Evolutionary conservation across 1,140 invertebrate genomes (phyloP).

Genomic region (Propsilocerus akamusi): DNA sequence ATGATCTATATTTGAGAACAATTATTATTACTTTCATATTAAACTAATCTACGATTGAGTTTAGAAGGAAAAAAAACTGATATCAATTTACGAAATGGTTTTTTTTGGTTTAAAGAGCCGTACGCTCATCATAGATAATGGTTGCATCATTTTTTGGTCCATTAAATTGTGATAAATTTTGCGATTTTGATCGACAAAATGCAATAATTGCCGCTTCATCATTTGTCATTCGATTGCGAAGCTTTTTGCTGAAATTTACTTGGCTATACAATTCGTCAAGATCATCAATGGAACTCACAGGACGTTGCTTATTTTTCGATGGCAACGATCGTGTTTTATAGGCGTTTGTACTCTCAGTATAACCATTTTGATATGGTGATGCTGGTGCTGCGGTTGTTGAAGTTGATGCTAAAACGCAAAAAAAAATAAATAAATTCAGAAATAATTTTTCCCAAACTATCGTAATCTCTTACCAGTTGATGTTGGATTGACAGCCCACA

Average conservation of each 20-base stretch:
- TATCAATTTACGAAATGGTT: too few relatives aligned
- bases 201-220: conserved; percentile 57
- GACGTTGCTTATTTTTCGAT: conserved; percentile 40
- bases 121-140: conserved; percentile 53
- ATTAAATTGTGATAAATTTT: conserved; percentile 34
- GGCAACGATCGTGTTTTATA: conserved; percentile 47
- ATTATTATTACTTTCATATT: too few relatives aligned
- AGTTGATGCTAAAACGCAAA: conserved; percentile 30
- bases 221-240: conserved; percentile 51
- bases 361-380: conserved; percentile 32
- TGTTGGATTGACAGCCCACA: conserved; percentile 8
- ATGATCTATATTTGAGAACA: too few relatives aligned
- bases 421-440: conserved; percentile 4
- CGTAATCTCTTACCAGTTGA: too few relatives aligned
- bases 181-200: conserved; percentile 46
- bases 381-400: too few relatives aligned
- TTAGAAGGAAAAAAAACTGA: too few relatives aligned
- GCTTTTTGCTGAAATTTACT: conserved; percentile 50
- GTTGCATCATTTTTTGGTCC: conserved; percentile 40
- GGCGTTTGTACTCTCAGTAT: conserved; percentile 27
- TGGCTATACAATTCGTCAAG: conserved; percentile 47
- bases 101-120: conserved; percentile 31
- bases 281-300: conserved; percentile 45
- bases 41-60: too few relatives aligned
- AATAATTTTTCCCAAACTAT: conserved; percentile 7